Percentiles rank a stretch among this genome's conserved stretches.
Evolutionary conservation across 2,888 invertebrate genomes (phyloP).

Genomic region (Tetanocera ferruginea): DNA sequence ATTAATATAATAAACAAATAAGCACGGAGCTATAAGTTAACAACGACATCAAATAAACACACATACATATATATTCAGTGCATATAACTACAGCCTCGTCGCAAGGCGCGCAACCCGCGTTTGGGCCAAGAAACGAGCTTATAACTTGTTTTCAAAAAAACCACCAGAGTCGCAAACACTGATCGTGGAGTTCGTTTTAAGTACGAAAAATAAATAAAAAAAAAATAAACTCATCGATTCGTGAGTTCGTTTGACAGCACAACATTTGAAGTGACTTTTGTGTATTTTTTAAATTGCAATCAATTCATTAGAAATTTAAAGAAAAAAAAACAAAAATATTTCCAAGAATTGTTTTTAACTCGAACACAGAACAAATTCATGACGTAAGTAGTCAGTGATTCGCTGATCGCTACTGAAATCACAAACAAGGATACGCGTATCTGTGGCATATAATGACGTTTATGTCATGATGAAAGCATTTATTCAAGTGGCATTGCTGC

Average conservation of each 20-base stretch:
- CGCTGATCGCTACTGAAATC: background rate
- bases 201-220: no score
- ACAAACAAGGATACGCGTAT: constrained; percentile 20
- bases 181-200: background rate
- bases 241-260: background rate
- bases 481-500: constrained; percentile 46
- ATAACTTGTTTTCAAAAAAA: constrained; percentile 33
- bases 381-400: constrained; percentile 22
- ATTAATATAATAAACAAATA: background rate
- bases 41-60: background rate
- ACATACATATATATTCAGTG: background rate
- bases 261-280: constrained; percentile 1
- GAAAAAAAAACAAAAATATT: background rate
- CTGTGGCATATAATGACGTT: constrained; percentile 33
- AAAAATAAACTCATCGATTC: background rate
- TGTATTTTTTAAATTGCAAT: background rate
- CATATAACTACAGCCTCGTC: constrained; percentile 1
- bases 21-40: background rate
- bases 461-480: constrained; percentile 59
- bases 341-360: background rate
- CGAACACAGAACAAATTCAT: background rate
- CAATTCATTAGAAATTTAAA: background rate
- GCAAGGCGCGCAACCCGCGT: constrained; percentile 27
- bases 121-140: constrained; percentile 24
- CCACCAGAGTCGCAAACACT: background rate